Conservation (phyloP, 2,888 invertebrate species). For the Chloroclystis v-ata region DNA sequence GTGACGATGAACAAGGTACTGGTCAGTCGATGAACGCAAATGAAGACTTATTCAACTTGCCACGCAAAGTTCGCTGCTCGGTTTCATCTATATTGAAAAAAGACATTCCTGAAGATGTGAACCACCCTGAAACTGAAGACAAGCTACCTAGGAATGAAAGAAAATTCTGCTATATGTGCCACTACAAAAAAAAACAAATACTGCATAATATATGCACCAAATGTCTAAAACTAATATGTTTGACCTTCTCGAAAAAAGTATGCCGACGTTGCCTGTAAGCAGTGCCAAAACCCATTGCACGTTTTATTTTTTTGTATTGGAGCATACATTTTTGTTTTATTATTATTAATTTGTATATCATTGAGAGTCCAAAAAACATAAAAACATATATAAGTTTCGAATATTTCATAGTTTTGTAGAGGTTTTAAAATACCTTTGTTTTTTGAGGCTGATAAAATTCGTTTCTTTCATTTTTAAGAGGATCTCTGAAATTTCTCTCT, state of each 20-base stretch:
- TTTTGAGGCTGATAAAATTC: not conserved
- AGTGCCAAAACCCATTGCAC: not conserved
- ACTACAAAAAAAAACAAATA: conserved; percentile 10
- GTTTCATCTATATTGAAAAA: conserved; percentile 7
- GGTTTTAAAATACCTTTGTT: conserved; percentile 1
- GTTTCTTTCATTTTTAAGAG: not conserved
- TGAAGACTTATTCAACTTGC: conserved; percentile 7
- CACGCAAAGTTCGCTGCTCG: conserved; percentile 5
- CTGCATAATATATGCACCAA: conserved; percentile 7
- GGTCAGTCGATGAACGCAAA: conserved; percentile 24
- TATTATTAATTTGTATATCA: not conserved
- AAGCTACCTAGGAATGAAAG: conserved; percentile 10
- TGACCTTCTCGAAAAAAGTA: conserved; percentile 9
- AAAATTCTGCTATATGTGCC: conserved; percentile 12
- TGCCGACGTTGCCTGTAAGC: conserved; percentile 3
- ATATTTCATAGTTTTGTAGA: not conserved
- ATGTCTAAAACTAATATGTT: conserved; percentile 10
- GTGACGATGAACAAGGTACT: conserved; percentile 18
- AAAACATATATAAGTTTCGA: not conserved
- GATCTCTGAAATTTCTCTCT: not conserved
- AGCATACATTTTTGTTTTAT: conserved; percentile 1
- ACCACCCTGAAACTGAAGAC: conserved; percentile 2
- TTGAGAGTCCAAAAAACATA: not conserved
- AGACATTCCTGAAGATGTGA: conserved; percentile 1
- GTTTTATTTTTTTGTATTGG: conserved; percentile 3